Conservation (phyloP, 2,888 invertebrate species). For the Drosophila prostipennis region DNA sequence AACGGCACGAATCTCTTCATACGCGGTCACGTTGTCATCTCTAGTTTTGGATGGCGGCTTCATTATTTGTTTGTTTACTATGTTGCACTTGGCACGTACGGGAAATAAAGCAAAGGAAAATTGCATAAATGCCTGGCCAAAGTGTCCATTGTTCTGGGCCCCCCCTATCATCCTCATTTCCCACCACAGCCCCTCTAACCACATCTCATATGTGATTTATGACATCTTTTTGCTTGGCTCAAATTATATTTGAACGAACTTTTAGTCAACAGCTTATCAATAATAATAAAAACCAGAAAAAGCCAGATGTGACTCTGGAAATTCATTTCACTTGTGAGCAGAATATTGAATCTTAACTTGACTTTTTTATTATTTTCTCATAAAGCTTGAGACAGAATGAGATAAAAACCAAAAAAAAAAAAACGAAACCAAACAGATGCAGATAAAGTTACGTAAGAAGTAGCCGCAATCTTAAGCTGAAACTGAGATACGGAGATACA, state of each 20-base stretch:
- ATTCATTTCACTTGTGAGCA: background rate
- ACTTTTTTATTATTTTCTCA: background rate
- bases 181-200: background rate
- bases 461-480: slow-evolving; percentile 2
- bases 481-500: background rate
- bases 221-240: slow-evolving; percentile 11
- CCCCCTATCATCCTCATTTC: background rate
- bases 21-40: slow-evolving; percentile 33
- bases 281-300: slow-evolving; percentile 22
- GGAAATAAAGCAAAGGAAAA: slow-evolving; percentile 61
- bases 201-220: slow-evolving; percentile 42
- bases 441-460: slow-evolving; percentile 8
- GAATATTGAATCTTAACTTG: slow-evolving; percentile 2
- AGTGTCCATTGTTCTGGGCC: slow-evolving; percentile 17
- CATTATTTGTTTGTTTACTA: slow-evolving; percentile 46
- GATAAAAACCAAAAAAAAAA: background rate
- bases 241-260: slow-evolving; percentile 17
- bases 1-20: slow-evolving; percentile 13
- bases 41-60: slow-evolving; percentile 17
- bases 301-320: slow-evolving; percentile 15
- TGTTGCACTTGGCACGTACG: slow-evolving; percentile 69
- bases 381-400: background rate
- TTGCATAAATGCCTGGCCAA: slow-evolving; percentile 31
- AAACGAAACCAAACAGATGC: background rate
- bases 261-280: slow-evolving; percentile 38